These are phyloP conservation scores for Opisthocomus hoazin DNA, from an alignment of 2,113 vertebrate species.

Conservation along the genomic window DNA sequence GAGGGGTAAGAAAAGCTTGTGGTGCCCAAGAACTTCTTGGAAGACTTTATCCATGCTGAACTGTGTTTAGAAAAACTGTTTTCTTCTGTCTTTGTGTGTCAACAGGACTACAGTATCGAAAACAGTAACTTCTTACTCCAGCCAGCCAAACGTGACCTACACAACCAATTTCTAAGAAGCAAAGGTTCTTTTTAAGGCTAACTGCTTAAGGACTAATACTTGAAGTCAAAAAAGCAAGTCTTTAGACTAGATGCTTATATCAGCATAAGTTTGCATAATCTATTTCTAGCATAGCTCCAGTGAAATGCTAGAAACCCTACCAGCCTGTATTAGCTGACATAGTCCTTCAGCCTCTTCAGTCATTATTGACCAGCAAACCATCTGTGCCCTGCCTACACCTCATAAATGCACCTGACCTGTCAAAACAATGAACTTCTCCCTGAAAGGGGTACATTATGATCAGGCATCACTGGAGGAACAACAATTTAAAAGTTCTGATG, in stretches of 20 bases:
- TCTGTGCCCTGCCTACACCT: background rate
- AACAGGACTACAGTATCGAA: background rate
- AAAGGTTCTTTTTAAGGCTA: background rate
- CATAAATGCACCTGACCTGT: background rate
- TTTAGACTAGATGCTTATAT: background rate
- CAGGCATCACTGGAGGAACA: background rate
- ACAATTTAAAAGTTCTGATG: background rate
- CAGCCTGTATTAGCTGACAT: background rate
- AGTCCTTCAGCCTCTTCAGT: background rate
- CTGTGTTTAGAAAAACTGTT: background rate
- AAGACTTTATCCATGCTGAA: background rate
- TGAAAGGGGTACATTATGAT: background rate
- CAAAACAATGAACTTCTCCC: background rate
- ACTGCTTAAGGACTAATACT: background rate
- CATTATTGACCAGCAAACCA: background rate
- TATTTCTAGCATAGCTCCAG: background rate
- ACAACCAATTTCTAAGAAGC: background rate
- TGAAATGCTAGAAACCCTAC: background rate
- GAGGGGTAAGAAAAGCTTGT: background rate
- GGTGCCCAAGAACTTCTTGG: background rate
- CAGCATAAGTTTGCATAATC: background rate
- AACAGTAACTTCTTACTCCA: background rate
- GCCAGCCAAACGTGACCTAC: background rate
- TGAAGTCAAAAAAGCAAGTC: background rate
- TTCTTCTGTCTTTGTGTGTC: background rate